Conservation (phyloP, 2,113 vertebrate species). For the Ondatra zibethicus region DNA sequence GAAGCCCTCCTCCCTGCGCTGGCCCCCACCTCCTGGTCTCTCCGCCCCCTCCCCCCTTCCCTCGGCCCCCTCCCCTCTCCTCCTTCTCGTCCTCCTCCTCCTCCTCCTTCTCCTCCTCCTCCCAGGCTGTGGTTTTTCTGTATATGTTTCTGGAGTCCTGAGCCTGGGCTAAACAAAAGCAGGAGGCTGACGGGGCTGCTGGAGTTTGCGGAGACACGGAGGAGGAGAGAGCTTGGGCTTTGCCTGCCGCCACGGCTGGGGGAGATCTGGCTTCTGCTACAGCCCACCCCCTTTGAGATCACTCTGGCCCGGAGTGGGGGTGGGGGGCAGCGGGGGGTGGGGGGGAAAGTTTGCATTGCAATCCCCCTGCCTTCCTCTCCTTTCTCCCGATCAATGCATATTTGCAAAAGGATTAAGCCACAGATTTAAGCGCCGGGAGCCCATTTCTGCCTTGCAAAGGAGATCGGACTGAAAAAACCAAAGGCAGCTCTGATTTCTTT, state of each 20-base stretch:
- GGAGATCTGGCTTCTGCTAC: constrained; percentile 69
- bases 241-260: constrained; percentile 72
- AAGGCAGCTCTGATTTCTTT: constrained; percentile 73
- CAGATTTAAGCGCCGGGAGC: constrained; percentile 77
- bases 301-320: constrained; percentile 74
- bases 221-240: constrained; percentile 70
- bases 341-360: constrained; percentile 83
- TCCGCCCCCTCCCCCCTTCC: constrained; percentile 26
- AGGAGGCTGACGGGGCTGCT: constrained; percentile 81
- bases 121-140: constrained; percentile 82
- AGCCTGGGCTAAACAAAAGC: constrained; percentile 87
- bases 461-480: constrained; percentile 71
- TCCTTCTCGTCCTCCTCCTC: not conserved
- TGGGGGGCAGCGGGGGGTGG: constrained; percentile 75
- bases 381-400: constrained; percentile 73
- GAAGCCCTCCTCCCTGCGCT: constrained; percentile 14
- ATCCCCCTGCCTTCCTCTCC: constrained; percentile 71
- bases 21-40: constrained; percentile 40
- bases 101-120: constrained; percentile 41
- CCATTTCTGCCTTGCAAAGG: constrained; percentile 72
- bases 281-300: constrained; percentile 76
- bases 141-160: constrained; percentile 86
- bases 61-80: constrained; percentile 3
- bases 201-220: constrained; percentile 80
- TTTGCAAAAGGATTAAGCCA: constrained; percentile 79